These are phyloP conservation scores for Squalus acanthias DNA, from an alignment of 2,797 vertebrate genomes.

Conservation along the genomic window DNA sequence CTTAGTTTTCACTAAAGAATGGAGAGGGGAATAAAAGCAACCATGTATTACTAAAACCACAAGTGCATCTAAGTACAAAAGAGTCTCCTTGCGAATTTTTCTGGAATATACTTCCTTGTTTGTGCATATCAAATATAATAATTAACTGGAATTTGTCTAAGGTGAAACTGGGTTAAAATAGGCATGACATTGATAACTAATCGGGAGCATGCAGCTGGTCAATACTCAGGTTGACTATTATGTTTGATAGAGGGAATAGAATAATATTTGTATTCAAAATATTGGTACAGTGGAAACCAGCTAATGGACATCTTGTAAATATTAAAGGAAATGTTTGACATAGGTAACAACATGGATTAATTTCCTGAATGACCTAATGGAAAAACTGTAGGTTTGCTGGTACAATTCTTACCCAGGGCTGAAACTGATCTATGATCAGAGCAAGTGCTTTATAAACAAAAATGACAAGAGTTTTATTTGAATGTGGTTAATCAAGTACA, in stretches of 20 bases:
- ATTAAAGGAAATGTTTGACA: neutral
- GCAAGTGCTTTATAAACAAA: neutral
- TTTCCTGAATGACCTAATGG: conserved; percentile 14
- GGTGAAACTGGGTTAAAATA: neutral
- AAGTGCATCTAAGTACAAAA: neutral
- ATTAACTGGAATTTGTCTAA: neutral
- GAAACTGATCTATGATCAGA: neutral
- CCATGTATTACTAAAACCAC: neutral
- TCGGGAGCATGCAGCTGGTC: neutral
- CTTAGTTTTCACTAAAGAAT: neutral
- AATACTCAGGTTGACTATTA: neutral
- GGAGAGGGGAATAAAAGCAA: neutral
- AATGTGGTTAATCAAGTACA: neutral
- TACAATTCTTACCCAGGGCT: neutral
- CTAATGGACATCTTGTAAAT: neutral
- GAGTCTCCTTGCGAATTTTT: neutral
- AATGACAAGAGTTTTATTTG: neutral
- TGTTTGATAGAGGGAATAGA: neutral
- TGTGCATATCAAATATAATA: neutral
- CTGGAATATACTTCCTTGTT: neutral
- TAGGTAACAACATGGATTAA: neutral
- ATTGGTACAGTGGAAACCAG: neutral
- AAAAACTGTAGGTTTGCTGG: neutral
- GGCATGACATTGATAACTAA: neutral
- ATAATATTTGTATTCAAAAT: neutral